Base-by-base conservation (phyloP, 2,888 invertebrate genomes). In the Aromia moschata region DNA sequence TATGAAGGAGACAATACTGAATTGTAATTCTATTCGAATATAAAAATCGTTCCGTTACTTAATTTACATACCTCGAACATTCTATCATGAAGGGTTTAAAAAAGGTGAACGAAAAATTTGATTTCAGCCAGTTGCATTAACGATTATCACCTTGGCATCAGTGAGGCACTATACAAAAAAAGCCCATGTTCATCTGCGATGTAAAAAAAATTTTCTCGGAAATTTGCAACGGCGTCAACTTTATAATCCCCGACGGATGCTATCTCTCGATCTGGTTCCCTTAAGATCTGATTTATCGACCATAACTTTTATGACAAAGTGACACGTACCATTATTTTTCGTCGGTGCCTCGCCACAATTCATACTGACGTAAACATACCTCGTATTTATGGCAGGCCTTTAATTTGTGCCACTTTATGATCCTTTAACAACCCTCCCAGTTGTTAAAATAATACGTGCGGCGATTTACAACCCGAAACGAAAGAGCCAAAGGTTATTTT, bases 301-400 rank as follows among this genome's bases (percentile, higher is more conserved):
- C 68, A 75, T 77, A 76, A 76, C 72, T 74, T 77, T 76, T 76
- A 77, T 77, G 75, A 76, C 74, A 73, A 70, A 65, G 69, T 71
- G 72, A 73, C 69, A 74, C 70, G 73, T 72, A 72, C 71, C 71
- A 73, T 73, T 70, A 74, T 75, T 75, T 74, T 66, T 74, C 72
- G 71, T 72, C 61, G 66, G 66, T 62, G 67, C 67, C 66, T 61
- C 59, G 69, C 71, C 72, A 74, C 70, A 74, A 71, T 69, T 72
- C 74, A 74, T 72, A 70, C 69, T 71, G 70, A 71, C 74, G 70
- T 73, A 71, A 74, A 73, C 72, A 72, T 70, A 67, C 68, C 65
- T 65, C 69, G 70, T 69, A 74, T 75, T 74, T 77, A 75, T 73
- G 70, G 69, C 68, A 59, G 69, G 65, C 69, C 73, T 74, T 74